These are phyloP conservation scores for Ruditapes philippinarum DNA, from an alignment of 1,140 invertebrate genomes.

Conservation along the genomic window DNA sequence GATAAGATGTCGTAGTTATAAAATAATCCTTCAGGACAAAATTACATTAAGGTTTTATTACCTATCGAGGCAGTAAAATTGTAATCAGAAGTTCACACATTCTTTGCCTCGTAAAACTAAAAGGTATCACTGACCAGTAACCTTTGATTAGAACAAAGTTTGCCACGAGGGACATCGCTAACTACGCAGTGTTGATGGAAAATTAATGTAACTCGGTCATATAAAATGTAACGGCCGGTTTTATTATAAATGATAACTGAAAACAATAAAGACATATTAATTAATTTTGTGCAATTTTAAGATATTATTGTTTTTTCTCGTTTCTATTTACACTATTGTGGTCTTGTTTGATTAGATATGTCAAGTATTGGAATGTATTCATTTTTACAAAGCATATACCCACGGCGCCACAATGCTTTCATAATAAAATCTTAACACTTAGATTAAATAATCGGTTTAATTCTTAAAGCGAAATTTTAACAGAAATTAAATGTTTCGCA, in stretches of 20 bases:
- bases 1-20: constrained; percentile 13
- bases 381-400: too few relatives aligned
- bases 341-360: too few relatives aligned
- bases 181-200: constrained; percentile 12
- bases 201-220: background rate
- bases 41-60: background rate
- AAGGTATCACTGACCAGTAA: constrained; percentile 43
- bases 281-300: too few relatives aligned
- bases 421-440: too few relatives aligned
- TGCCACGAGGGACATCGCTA: constrained; percentile 35
- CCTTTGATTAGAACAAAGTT: background rate
- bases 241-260: background rate
- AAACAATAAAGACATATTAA: background rate
- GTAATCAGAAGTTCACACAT: constrained; percentile 49
- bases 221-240: background rate
- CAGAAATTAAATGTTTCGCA: too few relatives aligned
- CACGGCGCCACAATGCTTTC: too few relatives aligned
- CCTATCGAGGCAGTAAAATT: constrained; percentile 17
- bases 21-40: constrained; percentile 35
- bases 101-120: constrained; percentile 38
- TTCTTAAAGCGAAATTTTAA: too few relatives aligned
- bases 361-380: too few relatives aligned
- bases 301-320: too few relatives aligned
- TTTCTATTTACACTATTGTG: too few relatives aligned
- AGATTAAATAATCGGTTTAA: too few relatives aligned